A percentile compares a stretch with the other conserved stretches of the same genome.
These are phyloP conservation scores for Xenotilapia caudafasciata DNA, from an alignment of 2,113 vertebrate genomes.

Conservation along the genomic window DNA sequence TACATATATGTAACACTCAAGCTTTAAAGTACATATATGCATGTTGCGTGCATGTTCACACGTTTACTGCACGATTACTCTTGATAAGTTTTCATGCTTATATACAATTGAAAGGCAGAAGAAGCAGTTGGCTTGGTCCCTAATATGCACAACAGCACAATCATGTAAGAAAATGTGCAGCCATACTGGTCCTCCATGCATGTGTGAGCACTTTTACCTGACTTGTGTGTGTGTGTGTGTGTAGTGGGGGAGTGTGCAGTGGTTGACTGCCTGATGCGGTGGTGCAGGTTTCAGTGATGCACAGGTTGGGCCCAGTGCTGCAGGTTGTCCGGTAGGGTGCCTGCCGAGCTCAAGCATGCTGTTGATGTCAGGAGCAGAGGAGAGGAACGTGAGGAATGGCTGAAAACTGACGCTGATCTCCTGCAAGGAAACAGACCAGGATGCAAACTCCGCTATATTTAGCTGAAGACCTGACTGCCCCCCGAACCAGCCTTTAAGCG, in stretches of 20 bases:
- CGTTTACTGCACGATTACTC: neutral
- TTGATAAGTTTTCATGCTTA: neutral
- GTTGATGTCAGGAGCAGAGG: constrained; percentile 58
- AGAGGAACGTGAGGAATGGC: constrained; percentile 62
- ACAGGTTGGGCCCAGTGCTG: constrained; percentile 49
- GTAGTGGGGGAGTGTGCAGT: too few species aligned
- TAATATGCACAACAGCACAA: neutral
- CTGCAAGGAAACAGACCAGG: too few species aligned
- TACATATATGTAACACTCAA: neutral
- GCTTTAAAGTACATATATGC: neutral
- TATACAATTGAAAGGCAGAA: neutral
- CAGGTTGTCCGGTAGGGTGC: constrained; percentile 51
- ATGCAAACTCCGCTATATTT: too few species aligned
- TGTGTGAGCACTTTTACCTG: neutral
- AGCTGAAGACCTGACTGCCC: too few species aligned
- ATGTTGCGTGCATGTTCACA: neutral
- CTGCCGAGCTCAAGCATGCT: constrained; percentile 55
- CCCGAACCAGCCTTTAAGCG: too few species aligned
- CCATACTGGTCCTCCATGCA: neutral
- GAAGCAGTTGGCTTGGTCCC: neutral
- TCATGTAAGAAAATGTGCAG: neutral
- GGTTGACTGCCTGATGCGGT: too few species aligned
- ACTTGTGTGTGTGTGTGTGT: neutral
- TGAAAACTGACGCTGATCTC: constrained; percentile 26
- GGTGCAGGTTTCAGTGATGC: too few species aligned